Percentiles rank a stretch among this genome's conserved stretches.
These are phyloP conservation scores for Epinephelus cyanopodus DNA, from an alignment of 2,113 vertebrate species.

Conservation along the genomic window DNA sequence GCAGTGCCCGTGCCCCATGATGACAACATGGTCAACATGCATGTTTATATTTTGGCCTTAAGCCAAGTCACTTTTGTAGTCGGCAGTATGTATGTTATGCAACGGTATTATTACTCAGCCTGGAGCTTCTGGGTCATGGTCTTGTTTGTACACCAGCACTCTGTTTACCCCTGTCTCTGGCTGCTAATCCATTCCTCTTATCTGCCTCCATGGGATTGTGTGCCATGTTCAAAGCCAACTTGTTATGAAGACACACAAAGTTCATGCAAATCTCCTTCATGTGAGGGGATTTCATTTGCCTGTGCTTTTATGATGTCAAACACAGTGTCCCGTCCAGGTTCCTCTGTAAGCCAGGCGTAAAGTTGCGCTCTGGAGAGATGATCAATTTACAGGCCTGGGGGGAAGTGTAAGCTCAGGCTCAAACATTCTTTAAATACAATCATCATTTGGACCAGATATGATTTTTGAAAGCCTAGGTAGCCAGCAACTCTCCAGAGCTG, in stretches of 20 bases:
- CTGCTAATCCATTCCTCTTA: conserved; percentile 65
- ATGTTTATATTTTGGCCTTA: conserved; percentile 61
- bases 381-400: conserved; percentile 44
- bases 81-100: conserved; percentile 61
- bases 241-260: conserved; percentile 51
- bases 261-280: conserved; percentile 60
- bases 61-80: conserved; percentile 42
- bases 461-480: conserved; percentile 12
- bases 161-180: conserved; percentile 57
- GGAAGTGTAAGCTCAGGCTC: conserved; percentile 1
- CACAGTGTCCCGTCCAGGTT: conserved; percentile 22
- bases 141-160: conserved; percentile 65
- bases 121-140: conserved; percentile 57
- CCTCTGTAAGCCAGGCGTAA: conserved; percentile 12
- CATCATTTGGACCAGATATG: conserved; percentile 5
- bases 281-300: conserved; percentile 48
- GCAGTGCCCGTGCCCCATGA: conserved; percentile 36
- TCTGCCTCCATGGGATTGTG: conserved; percentile 52
- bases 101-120: conserved; percentile 55
- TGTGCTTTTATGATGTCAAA: conserved; percentile 32
- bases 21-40: conserved; percentile 56
- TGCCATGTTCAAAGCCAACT: conserved; percentile 48
- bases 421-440: conserved; percentile 15
- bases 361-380: conserved; percentile 33
- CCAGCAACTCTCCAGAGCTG: conserved; percentile 57